Conservation (phyloP, 2,113 vertebrate genomes). For the Eira barbara region DNA sequence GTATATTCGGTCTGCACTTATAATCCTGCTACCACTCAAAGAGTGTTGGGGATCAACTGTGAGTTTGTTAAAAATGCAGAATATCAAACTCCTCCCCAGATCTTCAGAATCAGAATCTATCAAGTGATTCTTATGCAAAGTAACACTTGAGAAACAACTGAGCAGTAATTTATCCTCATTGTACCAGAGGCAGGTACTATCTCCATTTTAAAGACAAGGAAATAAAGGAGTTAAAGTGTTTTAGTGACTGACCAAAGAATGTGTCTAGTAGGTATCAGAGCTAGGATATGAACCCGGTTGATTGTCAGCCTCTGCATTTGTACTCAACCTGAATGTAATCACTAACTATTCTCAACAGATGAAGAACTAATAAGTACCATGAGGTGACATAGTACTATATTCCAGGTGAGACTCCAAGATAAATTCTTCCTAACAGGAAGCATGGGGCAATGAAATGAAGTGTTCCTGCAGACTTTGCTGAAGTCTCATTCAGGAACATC, state of each 20-base stretch:
- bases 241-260: not conserved
- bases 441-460: not conserved
- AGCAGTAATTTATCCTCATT: not conserved
- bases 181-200: not conserved
- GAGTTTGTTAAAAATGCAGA: not conserved
- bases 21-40: not conserved
- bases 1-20: not conserved
- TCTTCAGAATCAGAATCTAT: not conserved
- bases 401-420: not conserved
- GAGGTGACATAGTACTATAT: not conserved
- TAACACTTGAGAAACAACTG: not conserved
- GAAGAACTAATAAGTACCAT: not conserved
- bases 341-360: not conserved
- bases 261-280: not conserved
- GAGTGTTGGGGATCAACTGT: not conserved
- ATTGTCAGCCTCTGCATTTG: not conserved
- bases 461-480: not conserved
- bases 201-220: not conserved
- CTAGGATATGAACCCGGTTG: not conserved
- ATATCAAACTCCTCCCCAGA: not conserved
- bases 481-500: not conserved
- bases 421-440: not conserved
- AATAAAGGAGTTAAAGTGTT: not conserved
- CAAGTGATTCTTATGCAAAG: not conserved
- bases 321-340: not conserved